Evolutionary conservation across 2,888 invertebrate species (phyloP), one percentile per base, ranked within the genome.

Genomic region (Herminia tarsipennalis): DNA sequence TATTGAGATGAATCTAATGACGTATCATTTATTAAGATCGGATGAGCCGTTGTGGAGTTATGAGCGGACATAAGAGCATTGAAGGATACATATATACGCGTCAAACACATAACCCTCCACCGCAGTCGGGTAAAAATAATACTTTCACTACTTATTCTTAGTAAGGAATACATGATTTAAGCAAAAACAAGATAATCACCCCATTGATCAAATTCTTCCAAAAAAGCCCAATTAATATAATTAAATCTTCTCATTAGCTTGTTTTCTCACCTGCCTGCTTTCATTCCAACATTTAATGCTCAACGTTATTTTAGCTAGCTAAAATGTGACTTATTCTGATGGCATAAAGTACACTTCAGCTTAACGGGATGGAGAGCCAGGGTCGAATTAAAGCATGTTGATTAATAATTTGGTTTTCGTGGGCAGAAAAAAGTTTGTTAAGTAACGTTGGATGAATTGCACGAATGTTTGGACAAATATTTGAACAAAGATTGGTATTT

Each of bases 401-500:
- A 64, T 66, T 66, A 67, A 64, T 61, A 52, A 67, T 67, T 66
- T 45, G 32, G 45, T 57, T 64, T 47, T 37, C 53, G 53, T 48
- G 45, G 53, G 33, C 36, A 8, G 42, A 50, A 61, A 64, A 54
- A 18, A 25, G 13, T 34, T 25, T 12, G 41, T 17, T 38, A 13
- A 24, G 24, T 43, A 50, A 17, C 20, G 25, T 46, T 36, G 33
- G 38, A 4, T 30, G 29, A 22, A 22, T 2, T 9, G 3, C 21
- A 18, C 25, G 14, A 35, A 46, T 39, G 27, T 47, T 62, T 45
- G 43, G 5, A 9, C 14, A 6, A 47, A 44, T 18, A 4, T 18
- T 44, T 32, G 22, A 5, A 9, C 28, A 22, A 52, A 29, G 4
- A 18, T 32, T 21, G 17, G 14, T 6, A 12, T n/a, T n/a, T n/a